phyloP scores from a whole-genome alignment of 2,888 invertebrate genomes.

The Zaprionus bogoriensis region DNA sequence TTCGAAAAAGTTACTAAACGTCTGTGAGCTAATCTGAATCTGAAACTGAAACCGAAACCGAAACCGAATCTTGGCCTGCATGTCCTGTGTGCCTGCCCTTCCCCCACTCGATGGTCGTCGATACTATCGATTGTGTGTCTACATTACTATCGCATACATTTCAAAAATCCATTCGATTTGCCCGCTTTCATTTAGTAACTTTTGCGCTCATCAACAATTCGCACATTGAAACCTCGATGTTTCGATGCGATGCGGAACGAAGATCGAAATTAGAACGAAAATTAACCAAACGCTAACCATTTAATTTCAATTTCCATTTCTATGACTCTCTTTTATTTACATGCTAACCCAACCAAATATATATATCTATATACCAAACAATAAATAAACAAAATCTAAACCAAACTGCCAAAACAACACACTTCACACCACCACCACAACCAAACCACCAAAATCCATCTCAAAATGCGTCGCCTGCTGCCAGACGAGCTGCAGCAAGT shows the following conservation, averaged over 20 bases:
- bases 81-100: slow-evolving; percentile 57
- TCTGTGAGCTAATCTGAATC: slow-evolving; percentile 36
- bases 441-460: slow-evolving; percentile 24
- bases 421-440: slow-evolving; percentile 24
- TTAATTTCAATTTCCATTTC: slow-evolving; percentile 74
- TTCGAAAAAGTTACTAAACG: slow-evolving; percentile 68
- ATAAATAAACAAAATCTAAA: slow-evolving; percentile 28
- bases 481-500: slow-evolving; percentile 48
- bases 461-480: slow-evolving; percentile 19
- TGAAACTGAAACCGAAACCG: neutral
- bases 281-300: slow-evolving; percentile 72
- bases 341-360: slow-evolving; percentile 58
- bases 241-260: slow-evolving; percentile 9
- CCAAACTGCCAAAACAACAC: slow-evolving; percentile 37
- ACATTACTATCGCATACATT: slow-evolving; percentile 16
- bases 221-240: slow-evolving; percentile 45
- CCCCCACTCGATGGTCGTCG: slow-evolving; percentile 1
- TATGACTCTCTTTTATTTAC: slow-evolving; percentile 73
- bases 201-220: slow-evolving; percentile 56
- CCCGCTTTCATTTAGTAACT: slow-evolving; percentile 72
- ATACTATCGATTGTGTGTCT: slow-evolving; percentile 16
- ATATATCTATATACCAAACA: neutral
- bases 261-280: slow-evolving; percentile 24
- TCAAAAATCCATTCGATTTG: slow-evolving; percentile 33
- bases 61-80: slow-evolving; percentile 45